Base-by-base conservation (phyloP, 2,888 invertebrate species). In the Thecocarcelia acutangulata region DNA sequence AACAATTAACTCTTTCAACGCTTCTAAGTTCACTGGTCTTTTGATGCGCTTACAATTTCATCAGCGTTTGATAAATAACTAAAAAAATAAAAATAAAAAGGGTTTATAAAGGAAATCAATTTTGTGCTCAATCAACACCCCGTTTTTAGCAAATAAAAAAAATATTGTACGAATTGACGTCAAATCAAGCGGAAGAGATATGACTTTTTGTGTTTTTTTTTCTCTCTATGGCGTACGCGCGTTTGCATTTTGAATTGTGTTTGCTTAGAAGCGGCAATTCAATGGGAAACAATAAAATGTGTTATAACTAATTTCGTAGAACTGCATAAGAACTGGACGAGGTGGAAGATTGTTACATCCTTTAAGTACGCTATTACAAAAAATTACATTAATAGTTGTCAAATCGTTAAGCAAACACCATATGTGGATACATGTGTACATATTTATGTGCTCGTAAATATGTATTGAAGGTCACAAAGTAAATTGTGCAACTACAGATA, bases 1-100 rank as follows among this genome's bases (percentile, higher is more conserved):
- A 74, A 69, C 77, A 77, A 74, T 81, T 81, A 77, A 81, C 77
- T 63, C 77, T 73, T 80, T 80, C 73, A 69, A 52, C 69, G 74
- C 69, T 74, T 63, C 11, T 46, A 33, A 44, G 37, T 13, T 5
- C 11, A 15, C 11, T 17, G 48, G 40, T 42, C 21, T 19, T 28
- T 37, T 42, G 3, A 40, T 58, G 44, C 54, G 44, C 37, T 5
- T 15, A 44, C 11, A 64, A 64, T 37, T 37, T 24, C 56, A 61
- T 6, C 50, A 19, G 68, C 50, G 54, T 54, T 52, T n/a, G n/a
- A 9, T n/a, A 21, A 48, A 46, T 52, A 52, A 70, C 48, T 70
- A 70, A 70, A n/a, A n/a, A n/a, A n/a, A n/a, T n/a, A n/a, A n/a
- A n/a, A n/a, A n/a, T n/a, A n/a, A 73, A 44, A 56, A 61, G 44